Evolutionary conservation across 2,113 vertebrate genomes (phyloP), one percentile per base, ranked within the genome.

Genomic region (Numenius arquata): DNA sequence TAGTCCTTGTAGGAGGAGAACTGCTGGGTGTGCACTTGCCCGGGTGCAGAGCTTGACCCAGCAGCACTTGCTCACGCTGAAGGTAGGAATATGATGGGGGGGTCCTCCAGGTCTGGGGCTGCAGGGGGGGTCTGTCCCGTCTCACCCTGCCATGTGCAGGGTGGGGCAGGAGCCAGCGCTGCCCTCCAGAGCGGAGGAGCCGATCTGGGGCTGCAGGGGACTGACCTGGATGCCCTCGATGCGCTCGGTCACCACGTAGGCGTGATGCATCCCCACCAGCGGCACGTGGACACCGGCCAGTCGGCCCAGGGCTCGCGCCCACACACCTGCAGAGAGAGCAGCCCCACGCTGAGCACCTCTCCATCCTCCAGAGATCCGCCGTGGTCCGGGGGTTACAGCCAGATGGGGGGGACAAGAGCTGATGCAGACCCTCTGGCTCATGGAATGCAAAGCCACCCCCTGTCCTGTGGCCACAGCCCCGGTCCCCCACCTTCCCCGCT

Each of bases 141-240:
- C 85, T 38, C 36, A 7, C 30, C 12, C 50, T n/a, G 29, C 56
- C 20, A 2, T 0, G 2, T 2, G 15, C 59, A 21, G 62, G 8
- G 25, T 6, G 23, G 29, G 4, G 27, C 23, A 38, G 62, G 32
- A 62, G 56, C 34, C 82, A 22, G 15, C 6, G 6, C 48, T 3
- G 25, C 21, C 5, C 50, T 52, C 53, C 8, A 1, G 84, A 8
- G 68, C 73, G 17, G 74, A 74, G 66, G 32, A 18, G 40, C 86
- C 0, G 1, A 23, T 8, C 17, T 13, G 63, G 29, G 58, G 67
- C 59, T 1, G 0, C 0, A 1, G 8, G 2, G 47, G 11, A 25
- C 96, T 56, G 88, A 99, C 99, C 99, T 99, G 99, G 83, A 99
- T 99, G 67, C 99, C 99, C 85, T 99, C 98, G 7, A 99, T 99